Percentiles rank a stretch among this genome's conserved stretches.
Conservation (phyloP, 2,797 vertebrate genomes). For the Eleutherodactylus coqui region DNA sequence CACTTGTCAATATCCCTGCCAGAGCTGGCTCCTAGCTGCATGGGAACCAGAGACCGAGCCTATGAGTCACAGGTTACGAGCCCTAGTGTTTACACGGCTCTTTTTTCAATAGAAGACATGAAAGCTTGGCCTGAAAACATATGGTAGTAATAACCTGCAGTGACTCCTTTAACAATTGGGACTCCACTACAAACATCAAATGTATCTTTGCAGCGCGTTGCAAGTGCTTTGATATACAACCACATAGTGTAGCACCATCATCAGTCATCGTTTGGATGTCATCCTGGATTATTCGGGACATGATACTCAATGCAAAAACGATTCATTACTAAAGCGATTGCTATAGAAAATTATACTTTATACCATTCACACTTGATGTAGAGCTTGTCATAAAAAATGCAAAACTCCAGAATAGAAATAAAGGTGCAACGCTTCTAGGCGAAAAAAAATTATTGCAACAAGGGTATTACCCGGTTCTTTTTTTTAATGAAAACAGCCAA, state of each 20-base stretch:
- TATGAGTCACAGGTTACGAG: slow-evolving; percentile 67
- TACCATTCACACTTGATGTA: background rate
- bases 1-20: slow-evolving; percentile 76
- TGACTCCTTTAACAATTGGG: slow-evolving; percentile 45
- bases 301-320: background rate
- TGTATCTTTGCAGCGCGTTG: slow-evolving; percentile 31
- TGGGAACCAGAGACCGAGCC: slow-evolving; percentile 65
- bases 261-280: slow-evolving; percentile 2
- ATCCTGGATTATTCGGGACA: background rate
- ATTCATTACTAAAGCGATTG: background rate
- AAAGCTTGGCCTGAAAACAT: slow-evolving; percentile 47
- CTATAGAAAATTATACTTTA: background rate
- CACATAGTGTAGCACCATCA: slow-evolving; percentile 20
- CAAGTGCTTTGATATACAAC: slow-evolving; percentile 45
- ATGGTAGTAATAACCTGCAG: slow-evolving; percentile 56
- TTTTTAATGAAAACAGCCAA: too few relatives aligned
- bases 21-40: slow-evolving; percentile 65
- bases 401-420: too few relatives aligned
- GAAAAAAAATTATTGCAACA: too few relatives aligned
- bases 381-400: too few relatives aligned
- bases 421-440: too few relatives aligned
- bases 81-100: slow-evolving; percentile 51
- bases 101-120: slow-evolving; percentile 58
- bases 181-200: slow-evolving; percentile 43
- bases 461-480: too few relatives aligned